Percentiles rank a stretch among this genome's conserved stretches.
Evolutionary conservation across 2,113 vertebrate genomes (phyloP).

Genomic region (Monarcha castaneiventris): DNA sequence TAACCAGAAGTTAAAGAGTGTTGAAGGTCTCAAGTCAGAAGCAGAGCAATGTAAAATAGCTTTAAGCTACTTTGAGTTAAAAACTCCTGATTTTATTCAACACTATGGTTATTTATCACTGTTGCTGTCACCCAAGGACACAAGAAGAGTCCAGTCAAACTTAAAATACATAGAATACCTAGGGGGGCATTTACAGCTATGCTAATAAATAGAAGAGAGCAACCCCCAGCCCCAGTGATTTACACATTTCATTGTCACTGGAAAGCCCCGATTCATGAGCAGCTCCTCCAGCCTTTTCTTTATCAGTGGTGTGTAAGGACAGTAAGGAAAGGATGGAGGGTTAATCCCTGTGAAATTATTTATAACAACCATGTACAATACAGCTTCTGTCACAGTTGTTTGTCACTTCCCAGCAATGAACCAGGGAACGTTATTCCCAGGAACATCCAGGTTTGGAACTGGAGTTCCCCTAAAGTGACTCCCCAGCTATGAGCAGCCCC

Average conservation of each 20-base stretch:
- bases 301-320: background rate
- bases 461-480: background rate
- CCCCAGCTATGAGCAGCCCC: background rate
- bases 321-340: background rate
- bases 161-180: background rate
- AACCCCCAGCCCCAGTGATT: background rate
- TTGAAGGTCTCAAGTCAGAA: background rate
- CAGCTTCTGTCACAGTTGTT: background rate
- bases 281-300: background rate
- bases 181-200: background rate
- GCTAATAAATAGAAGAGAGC: background rate
- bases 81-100: background rate
- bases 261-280: background rate
- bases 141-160: background rate
- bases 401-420: background rate
- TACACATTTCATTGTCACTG: background rate
- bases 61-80: background rate
- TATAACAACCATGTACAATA: background rate
- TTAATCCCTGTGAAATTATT: background rate
- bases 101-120: background rate
- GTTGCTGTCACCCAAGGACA: background rate
- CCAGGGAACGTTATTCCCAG: background rate
- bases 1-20: background rate
- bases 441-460: background rate
- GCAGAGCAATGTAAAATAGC: background rate